Base-by-base conservation (phyloP, 2,888 invertebrate species). In the Apotomis capreana region DNA sequence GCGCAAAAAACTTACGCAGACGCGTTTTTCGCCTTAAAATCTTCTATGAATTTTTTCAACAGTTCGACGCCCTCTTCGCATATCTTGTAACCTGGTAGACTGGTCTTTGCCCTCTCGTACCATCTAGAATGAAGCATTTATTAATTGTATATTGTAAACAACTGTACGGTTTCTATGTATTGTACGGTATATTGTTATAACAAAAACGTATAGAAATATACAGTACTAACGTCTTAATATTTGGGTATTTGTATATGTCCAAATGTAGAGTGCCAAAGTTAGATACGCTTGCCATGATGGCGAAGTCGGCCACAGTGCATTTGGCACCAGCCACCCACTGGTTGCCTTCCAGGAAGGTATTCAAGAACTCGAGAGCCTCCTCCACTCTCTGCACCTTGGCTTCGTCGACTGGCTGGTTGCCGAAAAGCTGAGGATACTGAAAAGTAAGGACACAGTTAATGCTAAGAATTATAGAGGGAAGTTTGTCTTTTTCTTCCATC, bases 231-330 rank as follows among this genome's bases (percentile, higher is more conserved):
- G 37, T 10, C 12, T 62, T 62, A 44, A 62, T 62, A 37, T 62
- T 62, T 49, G 62, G 36, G 36, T 62, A 62, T 51, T 62, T 62
- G 62, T n/a, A 62, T 4, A 51, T 37, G 51, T 62, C 51, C n/a
- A 62, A 4, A 37, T 62, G 51, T 36, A 62, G 0, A 12, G 36
- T 46, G 51, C 9, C 95, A 61, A 92, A 91, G 15, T 95, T 95
- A 5, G 95, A 94, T 4, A 96, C 90, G 6, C 94, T 93, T 3
- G 95, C 91, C 12, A 94, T 90, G n/a, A 96, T 80, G 6, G 94
- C 81, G 57, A 96, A 87, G 85, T 97, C 96, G 49, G 96, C 96
- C 10, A 97, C 83, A 4, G 96, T 96, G 68, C 96, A 83, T n/a
- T 91, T 87, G 62, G 94, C 90, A 10, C 96, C 96, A 5, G 95